Base-by-base conservation (phyloP, 2,113 vertebrate genomes). In the Spea multiplicata region DNA sequence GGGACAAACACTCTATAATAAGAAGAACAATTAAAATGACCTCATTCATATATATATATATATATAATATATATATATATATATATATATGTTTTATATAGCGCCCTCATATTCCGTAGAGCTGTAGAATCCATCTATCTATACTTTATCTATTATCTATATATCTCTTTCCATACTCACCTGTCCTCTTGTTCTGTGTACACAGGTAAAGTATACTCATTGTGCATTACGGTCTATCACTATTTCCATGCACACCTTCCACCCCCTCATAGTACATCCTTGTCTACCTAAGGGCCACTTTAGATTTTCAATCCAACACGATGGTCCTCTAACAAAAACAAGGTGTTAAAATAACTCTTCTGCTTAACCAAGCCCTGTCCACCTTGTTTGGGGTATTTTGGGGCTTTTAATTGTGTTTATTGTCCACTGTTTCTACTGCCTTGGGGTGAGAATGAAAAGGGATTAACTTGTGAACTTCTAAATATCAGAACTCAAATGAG, bases 391-490 rank as follows among this genome's bases (percentile, higher is more conserved):
- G 80, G 82, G 81, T 81, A 84, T 86, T 73, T 10, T 3, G 81
- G 83, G 69, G 81, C 82, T 83, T 87, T 87, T 82, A 89, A 87
- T 83, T 83, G 84, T 82, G 77, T 78, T 46, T 86, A 88, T 90
- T 90, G 89, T 88, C 85, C 84, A 81, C 83, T 85, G 84, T 84
- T 87, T 87, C 87, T 88, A 87, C 89, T 48, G 85, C 89, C 88
- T 89, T 88, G 84, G 87, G 88, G 87, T 88, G 93, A 93, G 90
- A 90, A 87, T 88, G 91, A 90, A 91, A 95, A 92, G 87, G 94
- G 94, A 95, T 96, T 95, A 95, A 95, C 93, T 95, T 95, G 93
- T 95, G 94, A 96, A 95, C 94, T 90, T 93, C 94, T 93, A 92
- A 93, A 95, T 95, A 94, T 94, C 93, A 95, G 93, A 93, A 93